phyloP scores from a whole-genome alignment of 35 echinoderm and acorn worm species.

The Eucidaris tribuloides region DNA sequence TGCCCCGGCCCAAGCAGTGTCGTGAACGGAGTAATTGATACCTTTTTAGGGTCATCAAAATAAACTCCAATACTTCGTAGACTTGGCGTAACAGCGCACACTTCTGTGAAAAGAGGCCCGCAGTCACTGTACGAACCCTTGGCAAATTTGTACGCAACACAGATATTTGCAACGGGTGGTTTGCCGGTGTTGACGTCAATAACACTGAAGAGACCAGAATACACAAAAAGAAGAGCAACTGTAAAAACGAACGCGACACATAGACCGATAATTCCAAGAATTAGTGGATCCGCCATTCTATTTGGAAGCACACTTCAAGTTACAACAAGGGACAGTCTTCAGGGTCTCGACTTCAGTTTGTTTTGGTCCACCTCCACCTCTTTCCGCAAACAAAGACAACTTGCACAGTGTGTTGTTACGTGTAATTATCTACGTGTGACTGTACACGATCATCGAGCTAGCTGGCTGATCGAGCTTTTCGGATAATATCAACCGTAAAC shows the following conservation, averaged over 20 bases:
- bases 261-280: constrained; percentile 65
- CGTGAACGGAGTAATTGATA: constrained; percentile 31
- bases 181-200: constrained; percentile 73
- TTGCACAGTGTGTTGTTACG: too few species aligned
- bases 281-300: constrained; percentile 61
- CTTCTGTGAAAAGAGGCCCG: constrained; percentile 75
- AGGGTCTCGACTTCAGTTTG: too few species aligned
- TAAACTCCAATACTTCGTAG: constrained; percentile 64
- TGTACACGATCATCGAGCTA: too few species aligned
- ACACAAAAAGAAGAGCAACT: constrained; percentile 49
- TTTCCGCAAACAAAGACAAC: too few species aligned
- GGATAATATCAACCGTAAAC: too few species aligned
- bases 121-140: constrained; percentile 64
- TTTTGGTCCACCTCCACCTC: too few species aligned
- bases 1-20: too few species aligned
- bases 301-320: too few species aligned
- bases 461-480: too few species aligned
- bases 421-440: too few species aligned
- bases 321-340: too few species aligned
- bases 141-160: constrained; percentile 83
- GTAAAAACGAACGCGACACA: constrained; percentile 56
- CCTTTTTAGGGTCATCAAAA: constrained; percentile 86
- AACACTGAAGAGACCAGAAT: constrained; percentile 56
- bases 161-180: constrained; percentile 62
- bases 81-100: constrained; percentile 41